Percentiles rank a stretch among this genome's conserved stretches.
Conservation (phyloP, 2,113 vertebrate species). For the Cyprinodon brontotheroides region DNA sequence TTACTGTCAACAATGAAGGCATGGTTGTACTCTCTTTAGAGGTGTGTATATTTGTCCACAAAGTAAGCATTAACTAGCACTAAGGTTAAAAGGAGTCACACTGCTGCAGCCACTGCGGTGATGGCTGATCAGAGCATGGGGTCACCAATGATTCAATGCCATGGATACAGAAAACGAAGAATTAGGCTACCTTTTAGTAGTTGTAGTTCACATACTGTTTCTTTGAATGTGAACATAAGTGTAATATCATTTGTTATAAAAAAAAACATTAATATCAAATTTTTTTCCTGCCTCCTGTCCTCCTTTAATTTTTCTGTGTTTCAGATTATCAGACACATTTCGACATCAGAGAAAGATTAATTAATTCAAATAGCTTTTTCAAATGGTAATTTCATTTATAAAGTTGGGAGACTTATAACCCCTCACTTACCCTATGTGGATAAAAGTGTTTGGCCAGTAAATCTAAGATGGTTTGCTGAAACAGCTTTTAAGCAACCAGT, state of each 20-base stretch:
- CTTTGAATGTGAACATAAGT: background rate
- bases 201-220: too few relatives aligned
- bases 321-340: too few relatives aligned
- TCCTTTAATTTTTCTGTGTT: too few relatives aligned
- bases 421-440: too few relatives aligned
- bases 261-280: background rate
- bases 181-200: background rate
- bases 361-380: too few relatives aligned
- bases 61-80: slow-evolving; percentile 29
- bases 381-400: too few relatives aligned
- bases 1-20: slow-evolving; percentile 13
- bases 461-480: too few relatives aligned
- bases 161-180: slow-evolving; percentile 17
- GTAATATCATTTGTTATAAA: background rate
- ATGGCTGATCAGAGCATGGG: slow-evolving; percentile 45
- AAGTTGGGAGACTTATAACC: too few relatives aligned
- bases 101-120: slow-evolving; percentile 33
- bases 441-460: too few relatives aligned
- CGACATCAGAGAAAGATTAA: too few relatives aligned
- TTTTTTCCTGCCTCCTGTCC: too few relatives aligned
- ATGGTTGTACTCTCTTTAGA: slow-evolving; percentile 6
- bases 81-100: slow-evolving; percentile 54
- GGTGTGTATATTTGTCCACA: slow-evolving; percentile 23
- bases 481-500: too few relatives aligned
- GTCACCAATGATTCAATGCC: slow-evolving; percentile 1